Conservation (phyloP, 1,140 invertebrate genomes). For the Paraescarpia echinospica region DNA sequence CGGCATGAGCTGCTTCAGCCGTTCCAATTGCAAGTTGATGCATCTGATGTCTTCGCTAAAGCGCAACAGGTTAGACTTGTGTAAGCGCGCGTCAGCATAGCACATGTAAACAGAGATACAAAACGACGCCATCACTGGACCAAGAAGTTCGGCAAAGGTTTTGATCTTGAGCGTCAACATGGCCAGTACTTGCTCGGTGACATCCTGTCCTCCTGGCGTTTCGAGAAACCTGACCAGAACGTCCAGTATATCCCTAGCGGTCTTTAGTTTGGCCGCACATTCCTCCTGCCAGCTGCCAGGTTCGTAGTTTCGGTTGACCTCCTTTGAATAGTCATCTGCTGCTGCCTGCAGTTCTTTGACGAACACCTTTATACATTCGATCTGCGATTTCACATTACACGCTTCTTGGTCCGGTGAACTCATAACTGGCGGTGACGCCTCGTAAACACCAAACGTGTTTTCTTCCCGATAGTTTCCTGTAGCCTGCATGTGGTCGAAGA, state of each 20-base stretch:
- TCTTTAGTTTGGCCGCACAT: neutral
- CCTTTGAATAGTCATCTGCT: neutral
- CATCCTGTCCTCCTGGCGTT: neutral
- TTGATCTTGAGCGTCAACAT: neutral
- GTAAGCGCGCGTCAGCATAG: neutral
- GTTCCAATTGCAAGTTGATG: neutral
- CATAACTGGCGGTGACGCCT: neutral
- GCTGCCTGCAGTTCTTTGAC: neutral
- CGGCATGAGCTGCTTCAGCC: neutral
- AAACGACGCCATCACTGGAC: neutral
- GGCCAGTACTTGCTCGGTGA: neutral
- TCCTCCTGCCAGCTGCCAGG: neutral
- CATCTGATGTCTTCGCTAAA: neutral
- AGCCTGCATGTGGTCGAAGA: neutral
- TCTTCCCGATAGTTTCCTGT: neutral
- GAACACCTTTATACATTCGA: neutral
- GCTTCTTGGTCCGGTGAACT: neutral
- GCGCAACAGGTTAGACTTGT: neutral
- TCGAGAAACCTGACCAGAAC: neutral
- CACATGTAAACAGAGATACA: constrained; percentile 1
- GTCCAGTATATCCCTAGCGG: neutral
- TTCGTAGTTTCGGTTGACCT: neutral
- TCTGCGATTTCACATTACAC: neutral
- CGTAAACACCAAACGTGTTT: neutral
- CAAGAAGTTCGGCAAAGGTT: neutral